These are phyloP conservation scores for Nibea coibor DNA, from an alignment of 2,113 vertebrate species.

Conservation along the genomic window DNA sequence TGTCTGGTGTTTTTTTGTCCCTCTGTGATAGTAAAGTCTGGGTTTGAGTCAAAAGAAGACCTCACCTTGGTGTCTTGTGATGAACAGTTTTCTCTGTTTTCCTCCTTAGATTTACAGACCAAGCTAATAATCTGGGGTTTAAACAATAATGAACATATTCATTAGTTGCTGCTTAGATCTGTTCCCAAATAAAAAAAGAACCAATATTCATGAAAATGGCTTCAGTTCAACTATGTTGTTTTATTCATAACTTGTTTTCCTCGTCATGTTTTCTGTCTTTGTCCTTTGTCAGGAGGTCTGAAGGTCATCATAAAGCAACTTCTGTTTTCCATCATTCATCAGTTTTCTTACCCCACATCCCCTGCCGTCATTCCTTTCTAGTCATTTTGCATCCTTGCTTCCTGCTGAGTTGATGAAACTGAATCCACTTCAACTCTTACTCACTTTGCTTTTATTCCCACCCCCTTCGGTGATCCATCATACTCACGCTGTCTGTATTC, in stretches of 20 bases:
- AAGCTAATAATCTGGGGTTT: neutral
- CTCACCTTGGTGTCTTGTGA: neutral
- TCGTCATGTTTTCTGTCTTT: conserved; percentile 13
- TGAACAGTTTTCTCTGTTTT: no score
- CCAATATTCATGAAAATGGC: neutral
- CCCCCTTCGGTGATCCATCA: neutral
- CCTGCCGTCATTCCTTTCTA: conserved; percentile 38
- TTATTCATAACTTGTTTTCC: neutral
- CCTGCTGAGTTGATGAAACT: conserved; percentile 79
- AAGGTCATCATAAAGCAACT: conserved; percentile 40
- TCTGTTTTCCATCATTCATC: conserved; percentile 63
- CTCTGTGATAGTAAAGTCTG: neutral
- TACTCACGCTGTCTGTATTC: conserved; percentile 22
- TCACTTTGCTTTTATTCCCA: conserved; percentile 31
- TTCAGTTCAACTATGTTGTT: neutral
- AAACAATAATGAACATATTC: neutral
- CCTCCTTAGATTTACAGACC: neutral
- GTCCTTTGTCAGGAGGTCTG: conserved; percentile 21
- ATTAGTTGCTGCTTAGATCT: neutral
- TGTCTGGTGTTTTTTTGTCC: neutral
- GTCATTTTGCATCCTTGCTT: conserved; percentile 60
- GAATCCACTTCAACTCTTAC: conserved; percentile 60
- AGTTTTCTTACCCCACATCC: conserved; percentile 50
- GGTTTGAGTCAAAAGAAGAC: neutral
- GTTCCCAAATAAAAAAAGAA: neutral